phyloP scores from a whole-genome alignment of 2,888 invertebrate species.

The Coecobrya sp. region DNA sequence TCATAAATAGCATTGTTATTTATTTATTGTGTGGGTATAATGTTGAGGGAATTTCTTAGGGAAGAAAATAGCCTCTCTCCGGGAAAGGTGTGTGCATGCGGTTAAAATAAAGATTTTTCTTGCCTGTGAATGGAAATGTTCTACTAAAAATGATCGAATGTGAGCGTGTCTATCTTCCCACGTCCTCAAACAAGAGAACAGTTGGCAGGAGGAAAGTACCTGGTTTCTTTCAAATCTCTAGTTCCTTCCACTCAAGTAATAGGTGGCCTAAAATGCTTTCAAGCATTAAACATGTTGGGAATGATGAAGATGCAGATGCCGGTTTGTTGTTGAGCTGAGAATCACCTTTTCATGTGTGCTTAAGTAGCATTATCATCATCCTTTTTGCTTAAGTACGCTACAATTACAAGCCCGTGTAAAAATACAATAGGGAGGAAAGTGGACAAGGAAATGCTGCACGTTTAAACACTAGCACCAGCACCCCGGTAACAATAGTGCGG shows the following conservation, averaged over 20 bases:
- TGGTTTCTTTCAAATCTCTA: slow-evolving; percentile 3
- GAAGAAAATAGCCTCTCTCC: neutral
- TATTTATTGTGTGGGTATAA: neutral
- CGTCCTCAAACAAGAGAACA: neutral
- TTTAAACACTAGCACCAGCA: neutral
- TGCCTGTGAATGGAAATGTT: neutral
- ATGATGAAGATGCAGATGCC: neutral
- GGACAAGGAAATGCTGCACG: slow-evolving; percentile 30
- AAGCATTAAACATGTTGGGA: slow-evolving; percentile 1
- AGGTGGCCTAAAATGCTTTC: neutral
- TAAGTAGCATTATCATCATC: neutral
- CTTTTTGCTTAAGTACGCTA: neutral
- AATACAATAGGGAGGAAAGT: neutral
- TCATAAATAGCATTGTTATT: neutral
- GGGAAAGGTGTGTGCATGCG: neutral
- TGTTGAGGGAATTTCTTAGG: neutral
- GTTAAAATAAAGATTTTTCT: neutral
- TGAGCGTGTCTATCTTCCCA: neutral
- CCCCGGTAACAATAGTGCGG: neutral
- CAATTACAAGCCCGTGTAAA: neutral
- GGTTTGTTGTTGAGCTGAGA: neutral
- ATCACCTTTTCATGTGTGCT: neutral
- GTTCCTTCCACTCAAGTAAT: neutral
- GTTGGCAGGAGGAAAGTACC: neutral
- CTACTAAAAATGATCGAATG: neutral